Conservation (phyloP, 1,140 invertebrate species). For the Lethocerus indicus region DNA sequence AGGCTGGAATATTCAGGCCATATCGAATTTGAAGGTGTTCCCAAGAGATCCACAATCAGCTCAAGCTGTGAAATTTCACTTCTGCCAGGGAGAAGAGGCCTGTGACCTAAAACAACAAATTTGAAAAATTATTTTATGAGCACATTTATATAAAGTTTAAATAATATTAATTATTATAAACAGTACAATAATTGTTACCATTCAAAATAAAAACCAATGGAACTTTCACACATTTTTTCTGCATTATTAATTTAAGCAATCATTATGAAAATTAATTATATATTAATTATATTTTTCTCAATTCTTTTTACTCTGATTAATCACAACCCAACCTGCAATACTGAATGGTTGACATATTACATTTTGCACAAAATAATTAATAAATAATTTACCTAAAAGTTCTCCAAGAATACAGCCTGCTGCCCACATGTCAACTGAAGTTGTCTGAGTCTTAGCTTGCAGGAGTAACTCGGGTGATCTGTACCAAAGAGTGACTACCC, state of each 20-base stretch:
- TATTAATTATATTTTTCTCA: too few species aligned
- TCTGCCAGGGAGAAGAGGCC: constrained; percentile 77
- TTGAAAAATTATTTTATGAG: too few species aligned
- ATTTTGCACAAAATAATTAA: too few species aligned
- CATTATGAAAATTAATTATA: too few species aligned
- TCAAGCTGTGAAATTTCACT: constrained; percentile 86
- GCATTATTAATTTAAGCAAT: too few species aligned
- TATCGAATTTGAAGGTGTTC: constrained; percentile 87
- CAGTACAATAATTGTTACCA: too few species aligned
- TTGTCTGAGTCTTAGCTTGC: constrained; percentile 77
- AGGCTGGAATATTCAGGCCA: constrained; percentile 84
- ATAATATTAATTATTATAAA: too few species aligned
- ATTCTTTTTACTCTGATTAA: too few species aligned
- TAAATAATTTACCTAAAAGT: constrained; percentile 32
- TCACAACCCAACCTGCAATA: too few species aligned
- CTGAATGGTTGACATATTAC: too few species aligned
- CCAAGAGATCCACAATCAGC: constrained; percentile 84
- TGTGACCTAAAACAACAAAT: constrained; percentile 65
- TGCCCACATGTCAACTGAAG: constrained; percentile 98
- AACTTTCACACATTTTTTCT: not conserved
- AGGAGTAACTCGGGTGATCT: constrained; percentile 90
- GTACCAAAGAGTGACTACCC: constrained; percentile 97
- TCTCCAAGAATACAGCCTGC: constrained; percentile 62
- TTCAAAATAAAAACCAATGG: too few species aligned
- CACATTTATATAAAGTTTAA: too few species aligned